phyloP scores from a whole-genome alignment of 2,797 vertebrate genomes.

The Phoebastria nigripes region DNA sequence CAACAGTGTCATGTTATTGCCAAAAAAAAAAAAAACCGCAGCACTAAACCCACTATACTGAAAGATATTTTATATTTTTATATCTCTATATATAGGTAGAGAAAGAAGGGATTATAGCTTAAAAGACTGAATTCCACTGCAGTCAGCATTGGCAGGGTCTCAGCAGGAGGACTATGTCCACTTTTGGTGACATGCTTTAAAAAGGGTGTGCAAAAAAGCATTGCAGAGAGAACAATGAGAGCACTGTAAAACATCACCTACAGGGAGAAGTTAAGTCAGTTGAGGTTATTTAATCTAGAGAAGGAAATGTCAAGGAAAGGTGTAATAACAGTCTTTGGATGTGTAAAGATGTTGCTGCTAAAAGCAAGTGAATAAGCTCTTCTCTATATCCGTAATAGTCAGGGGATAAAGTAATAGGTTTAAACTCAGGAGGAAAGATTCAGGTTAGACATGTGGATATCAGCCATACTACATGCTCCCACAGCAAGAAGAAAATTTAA shows the following conservation, averaged over 20 bases:
- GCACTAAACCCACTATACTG: not conserved
- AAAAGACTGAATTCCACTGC: not conserved
- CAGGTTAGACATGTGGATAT: conserved; percentile 7
- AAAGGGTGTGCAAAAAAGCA: not conserved
- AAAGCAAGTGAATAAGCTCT: conserved; percentile 19
- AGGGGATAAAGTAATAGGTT: conserved; percentile 24
- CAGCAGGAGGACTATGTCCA: not conserved
- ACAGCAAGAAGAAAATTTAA: not conserved
- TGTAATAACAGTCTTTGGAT: not conserved
- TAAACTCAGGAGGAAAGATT: conserved; percentile 14
- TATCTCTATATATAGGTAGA: not conserved
- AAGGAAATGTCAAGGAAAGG: conserved; percentile 20
- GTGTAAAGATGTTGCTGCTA: conserved; percentile 2
- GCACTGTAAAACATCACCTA: not conserved
- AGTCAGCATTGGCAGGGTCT: not conserved
- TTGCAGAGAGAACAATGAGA: not conserved
- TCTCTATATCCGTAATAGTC: not conserved
- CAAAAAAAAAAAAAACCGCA: not conserved
- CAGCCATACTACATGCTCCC: not conserved
- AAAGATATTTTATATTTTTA: conserved; percentile 1
- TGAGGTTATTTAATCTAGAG: conserved; percentile 24
- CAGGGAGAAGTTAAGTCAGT: conserved; percentile 8
- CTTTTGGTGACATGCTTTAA: not conserved
- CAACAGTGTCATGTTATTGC: not conserved
- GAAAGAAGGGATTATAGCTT: not conserved